Evolutionary conservation across 2,888 invertebrate genomes (phyloP).

Genomic region (Neoitamus cyanurus): DNA sequence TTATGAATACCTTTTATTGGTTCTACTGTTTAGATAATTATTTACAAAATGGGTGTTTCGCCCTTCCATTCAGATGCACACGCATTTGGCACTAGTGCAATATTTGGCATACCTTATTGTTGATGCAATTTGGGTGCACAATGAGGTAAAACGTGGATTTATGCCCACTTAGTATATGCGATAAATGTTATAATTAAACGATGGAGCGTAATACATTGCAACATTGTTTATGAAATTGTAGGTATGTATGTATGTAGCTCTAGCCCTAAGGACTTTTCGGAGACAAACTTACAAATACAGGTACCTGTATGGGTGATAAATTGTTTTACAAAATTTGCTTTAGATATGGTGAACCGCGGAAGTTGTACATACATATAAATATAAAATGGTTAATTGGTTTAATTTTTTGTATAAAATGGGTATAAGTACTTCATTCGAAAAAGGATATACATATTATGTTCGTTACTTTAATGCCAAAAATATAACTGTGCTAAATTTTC

Average conservation of each 20-base stretch:
- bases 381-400: not conserved
- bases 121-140: not conserved
- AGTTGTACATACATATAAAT: not conserved
- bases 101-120: slow-evolving; percentile 12
- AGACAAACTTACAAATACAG: not conserved
- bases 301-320: not conserved
- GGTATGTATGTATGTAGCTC: not conserved
- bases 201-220: not conserved
- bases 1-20: not conserved
- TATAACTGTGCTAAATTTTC: not conserved
- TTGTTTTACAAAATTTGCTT: not conserved
- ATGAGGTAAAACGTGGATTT: not conserved
- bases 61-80: not conserved
- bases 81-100: slow-evolving; percentile 16
- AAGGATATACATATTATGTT: not conserved
- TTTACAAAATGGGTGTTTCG: not conserved
- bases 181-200: not conserved
- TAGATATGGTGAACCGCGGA: not conserved
- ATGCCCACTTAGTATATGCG: not conserved
- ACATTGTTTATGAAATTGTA: not conserved
- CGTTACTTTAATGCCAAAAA: not conserved
- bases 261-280: not conserved
- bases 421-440: not conserved
- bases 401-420: not conserved
- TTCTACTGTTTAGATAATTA: slow-evolving; percentile 1